Conservation (phyloP, 2,888 invertebrate species). For the Ectropis crepuscularia region DNA sequence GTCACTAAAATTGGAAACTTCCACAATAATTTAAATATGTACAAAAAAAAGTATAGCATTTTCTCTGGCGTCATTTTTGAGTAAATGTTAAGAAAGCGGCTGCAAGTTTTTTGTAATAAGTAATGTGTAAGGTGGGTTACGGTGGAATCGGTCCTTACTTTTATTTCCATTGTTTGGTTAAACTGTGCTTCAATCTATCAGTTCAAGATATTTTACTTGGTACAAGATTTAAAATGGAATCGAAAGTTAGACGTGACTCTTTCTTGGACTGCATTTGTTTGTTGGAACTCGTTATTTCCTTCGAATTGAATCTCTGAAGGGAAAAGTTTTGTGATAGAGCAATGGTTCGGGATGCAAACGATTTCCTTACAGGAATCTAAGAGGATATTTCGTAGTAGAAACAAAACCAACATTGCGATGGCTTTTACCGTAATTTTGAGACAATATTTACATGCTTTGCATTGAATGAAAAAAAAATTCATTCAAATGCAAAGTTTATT, state of each 20-base stretch:
- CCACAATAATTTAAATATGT: too few species aligned
- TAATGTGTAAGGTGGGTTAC: too few species aligned
- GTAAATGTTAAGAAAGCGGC: too few species aligned
- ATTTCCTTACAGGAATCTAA: conserved; percentile 7
- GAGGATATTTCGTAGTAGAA: conserved; percentile 1
- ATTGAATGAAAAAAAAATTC: too few species aligned
- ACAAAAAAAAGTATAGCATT: too few species aligned
- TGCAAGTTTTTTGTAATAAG: too few species aligned
- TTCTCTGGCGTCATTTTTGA: too few species aligned
- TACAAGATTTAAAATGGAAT: conserved; percentile 39
- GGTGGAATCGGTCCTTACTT: conserved; percentile 33
- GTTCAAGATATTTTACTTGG: conserved; percentile 23
- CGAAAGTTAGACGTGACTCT: conserved; percentile 38
- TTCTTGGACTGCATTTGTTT: conserved; percentile 39
- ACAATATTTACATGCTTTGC: too few species aligned
- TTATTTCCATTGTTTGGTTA: conserved; percentile 50
- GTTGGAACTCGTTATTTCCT: conserved; percentile 39
- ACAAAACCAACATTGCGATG: background rate
- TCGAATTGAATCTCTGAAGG: conserved; percentile 35
- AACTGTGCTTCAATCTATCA: conserved; percentile 40
- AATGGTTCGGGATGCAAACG: conserved; percentile 26
- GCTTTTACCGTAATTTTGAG: background rate
- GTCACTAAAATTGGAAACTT: too few species aligned
- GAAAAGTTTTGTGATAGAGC: conserved; percentile 36
- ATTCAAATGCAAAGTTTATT: too few species aligned